phyloP scores from a whole-genome alignment of 1,140 invertebrate genomes.

The Diorhabda carinulata region DNA sequence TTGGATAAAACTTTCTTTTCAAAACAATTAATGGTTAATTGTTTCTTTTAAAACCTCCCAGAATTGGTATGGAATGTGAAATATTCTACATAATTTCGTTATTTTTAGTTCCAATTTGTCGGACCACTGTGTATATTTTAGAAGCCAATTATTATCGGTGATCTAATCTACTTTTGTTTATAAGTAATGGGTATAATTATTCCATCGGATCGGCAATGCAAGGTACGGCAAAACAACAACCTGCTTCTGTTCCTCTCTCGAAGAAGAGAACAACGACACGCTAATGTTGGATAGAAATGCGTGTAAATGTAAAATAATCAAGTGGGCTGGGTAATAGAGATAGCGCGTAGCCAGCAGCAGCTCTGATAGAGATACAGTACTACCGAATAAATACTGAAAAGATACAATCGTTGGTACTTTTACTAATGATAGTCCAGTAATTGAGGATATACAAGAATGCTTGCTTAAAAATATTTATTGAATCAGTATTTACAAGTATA shows the following conservation, averaged over 20 bases:
- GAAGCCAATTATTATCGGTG: constrained; percentile 37
- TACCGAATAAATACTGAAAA: constrained; percentile 45
- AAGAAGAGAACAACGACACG: constrained; percentile 21
- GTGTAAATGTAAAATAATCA: constrained; percentile 45
- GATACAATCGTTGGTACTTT: constrained; percentile 35
- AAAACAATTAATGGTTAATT: too few relatives aligned
- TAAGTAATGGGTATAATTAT: constrained; percentile 38
- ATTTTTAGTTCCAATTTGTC: too few relatives aligned
- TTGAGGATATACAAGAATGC: neutral
- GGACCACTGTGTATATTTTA: constrained; percentile 28
- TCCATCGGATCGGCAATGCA: constrained; percentile 24
- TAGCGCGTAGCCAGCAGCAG: constrained; percentile 38
- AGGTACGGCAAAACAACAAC: constrained; percentile 21
- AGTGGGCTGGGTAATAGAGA: constrained; percentile 41
- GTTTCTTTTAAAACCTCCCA: too few relatives aligned
- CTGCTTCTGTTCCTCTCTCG: neutral
- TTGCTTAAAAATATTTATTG: too few relatives aligned
- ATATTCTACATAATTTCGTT: too few relatives aligned
- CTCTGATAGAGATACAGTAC: constrained; percentile 39
- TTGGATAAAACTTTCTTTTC: too few relatives aligned
- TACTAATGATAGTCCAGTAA: neutral
- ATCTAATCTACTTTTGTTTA: constrained; percentile 39
- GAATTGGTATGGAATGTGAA: too few relatives aligned
- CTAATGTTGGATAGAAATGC: constrained; percentile 33
- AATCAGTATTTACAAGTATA: too few relatives aligned